Evolutionary conservation across 2,797 vertebrate species (phyloP), one percentile per base, ranked within the genome.

Genomic region (Lutjanus argentimaculatus): DNA sequence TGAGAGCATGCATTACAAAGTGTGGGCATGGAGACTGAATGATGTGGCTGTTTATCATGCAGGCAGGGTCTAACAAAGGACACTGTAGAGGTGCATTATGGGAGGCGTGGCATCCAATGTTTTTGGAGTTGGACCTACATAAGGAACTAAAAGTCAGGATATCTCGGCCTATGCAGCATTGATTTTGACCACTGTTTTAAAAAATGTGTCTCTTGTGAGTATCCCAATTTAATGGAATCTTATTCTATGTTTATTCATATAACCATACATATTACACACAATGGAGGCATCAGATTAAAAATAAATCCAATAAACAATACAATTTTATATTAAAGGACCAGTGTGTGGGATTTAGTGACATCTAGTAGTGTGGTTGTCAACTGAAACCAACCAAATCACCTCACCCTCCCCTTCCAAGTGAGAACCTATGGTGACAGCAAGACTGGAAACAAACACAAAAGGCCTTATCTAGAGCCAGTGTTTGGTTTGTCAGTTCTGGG

Each of bases 101-200:
- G 49, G 25, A 40, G 0, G 21, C 2, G 17, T n/a, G 21, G 55
- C 25, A 69, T 58, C 21, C 6, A 48, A 8, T 42, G 30, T 25
- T 43, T 76, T 51, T 71, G 15, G 17, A n/a, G 63, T 21, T 59
- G 48, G 40, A 68, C 42, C 21, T 72, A 48, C 30, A 64, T 30
- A 16, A 40, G 11, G 13, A 12, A 64, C 2, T 46, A n/a, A 74
- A 56, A 25, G 4, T 42, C n/a, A 16, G 15, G 19, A 52, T 25
- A 67, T 21, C 19, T 21, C 12, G 1, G 55, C 25, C 46, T 52
- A 2, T 17, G 57, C 25, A 40, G 22, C 13, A 59, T 43, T 52
- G 56, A 55, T 61, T 67, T 36, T 15, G 22, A 55, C 22, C 3
- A 49, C 51, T 59, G 7, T 9, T 59, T 36, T 6, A 36, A 36